Conservation (phyloP, 1,140 invertebrate species). For the Drosophila kepulauana region DNA sequence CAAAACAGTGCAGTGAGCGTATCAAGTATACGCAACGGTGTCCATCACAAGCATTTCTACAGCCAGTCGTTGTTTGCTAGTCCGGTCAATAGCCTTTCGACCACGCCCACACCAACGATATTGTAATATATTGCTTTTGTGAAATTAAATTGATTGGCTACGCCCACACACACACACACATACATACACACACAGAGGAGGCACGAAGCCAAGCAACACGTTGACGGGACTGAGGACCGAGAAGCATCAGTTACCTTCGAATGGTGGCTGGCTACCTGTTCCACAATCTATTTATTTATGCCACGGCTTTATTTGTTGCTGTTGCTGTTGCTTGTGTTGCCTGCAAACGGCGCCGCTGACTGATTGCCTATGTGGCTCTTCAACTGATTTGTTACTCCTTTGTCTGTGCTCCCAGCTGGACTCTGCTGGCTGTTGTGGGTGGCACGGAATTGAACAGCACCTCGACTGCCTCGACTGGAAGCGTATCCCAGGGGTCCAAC, state of each 20-base stretch:
- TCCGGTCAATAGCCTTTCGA: slow-evolving; percentile 56
- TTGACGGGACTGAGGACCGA: background rate
- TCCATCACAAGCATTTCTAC: slow-evolving; percentile 20
- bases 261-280: slow-evolving; percentile 18
- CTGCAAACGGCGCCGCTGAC: slow-evolving; percentile 37
- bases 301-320: slow-evolving; percentile 21
- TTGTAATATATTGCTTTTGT: slow-evolving; percentile 81
- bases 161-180: slow-evolving; percentile 28
- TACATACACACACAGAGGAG: background rate
- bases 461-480: background rate
- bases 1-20: background rate
- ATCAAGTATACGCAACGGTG: slow-evolving; percentile 39
- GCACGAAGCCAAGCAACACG: slow-evolving; percentile 26
- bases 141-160: slow-evolving; percentile 82
- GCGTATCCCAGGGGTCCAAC: background rate
- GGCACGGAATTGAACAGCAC: background rate
- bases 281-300: slow-evolving; percentile 60
- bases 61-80: slow-evolving; percentile 2
- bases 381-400: slow-evolving; percentile 52
- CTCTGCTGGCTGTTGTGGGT: background rate
- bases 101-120: slow-evolving; percentile 46
- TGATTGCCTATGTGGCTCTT: slow-evolving; percentile 71
- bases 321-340: background rate
- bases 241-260: background rate
- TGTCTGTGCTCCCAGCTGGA: slow-evolving; percentile 2